Base-by-base conservation (phyloP, 2,797 vertebrate genomes). In the Pterois miles region DNA sequence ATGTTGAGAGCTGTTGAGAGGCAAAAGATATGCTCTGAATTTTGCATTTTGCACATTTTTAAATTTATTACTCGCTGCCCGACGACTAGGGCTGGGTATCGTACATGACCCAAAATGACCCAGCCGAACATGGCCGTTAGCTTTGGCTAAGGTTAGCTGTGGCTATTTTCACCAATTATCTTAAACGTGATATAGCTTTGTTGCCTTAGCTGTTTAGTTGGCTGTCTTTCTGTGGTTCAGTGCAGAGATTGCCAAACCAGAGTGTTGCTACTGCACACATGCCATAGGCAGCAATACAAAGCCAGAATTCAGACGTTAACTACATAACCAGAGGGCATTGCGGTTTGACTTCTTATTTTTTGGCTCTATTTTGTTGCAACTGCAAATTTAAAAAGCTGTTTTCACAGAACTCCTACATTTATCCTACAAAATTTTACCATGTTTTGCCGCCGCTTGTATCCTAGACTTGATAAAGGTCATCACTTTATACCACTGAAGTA, bases 281-380 rank as follows among this genome's bases (percentile, higher is more conserved):
- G 34, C 34, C 58, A 23, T 25, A n/a, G n/a, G 27, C 62, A 25
- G n/a, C n/a, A 56, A 27, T 1, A 33, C 27, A 25, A 34, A 57
- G 38, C 52, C 29, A 74, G 31, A 48, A n/a, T 36, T 31, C 31
- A 62, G 57, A 16, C 38, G 70, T 33, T 4, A 29, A 53, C 58
- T 71, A 38, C 57, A 71, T 34, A 27, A 48, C 40, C 10, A 71
- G 43, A 71, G 46, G 29, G 46, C 46, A 53, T 23, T 53, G 70
- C 6, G 33, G 58, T 40, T 53, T 36, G 22, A 62, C 23, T 52
- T 20, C 36, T 16, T 22, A 12, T 22, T 50, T 70, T 46, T n/a
- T 4, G 14, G 71, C 25, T 46, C 25, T 5, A 8, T n/a, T 74
- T 65, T 10, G 29, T 43, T 22, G 25, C 12, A 46, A 48, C 23